Base-by-base conservation (phyloP, 2,888 invertebrate genomes). In the Cybosia mesomella region DNA sequence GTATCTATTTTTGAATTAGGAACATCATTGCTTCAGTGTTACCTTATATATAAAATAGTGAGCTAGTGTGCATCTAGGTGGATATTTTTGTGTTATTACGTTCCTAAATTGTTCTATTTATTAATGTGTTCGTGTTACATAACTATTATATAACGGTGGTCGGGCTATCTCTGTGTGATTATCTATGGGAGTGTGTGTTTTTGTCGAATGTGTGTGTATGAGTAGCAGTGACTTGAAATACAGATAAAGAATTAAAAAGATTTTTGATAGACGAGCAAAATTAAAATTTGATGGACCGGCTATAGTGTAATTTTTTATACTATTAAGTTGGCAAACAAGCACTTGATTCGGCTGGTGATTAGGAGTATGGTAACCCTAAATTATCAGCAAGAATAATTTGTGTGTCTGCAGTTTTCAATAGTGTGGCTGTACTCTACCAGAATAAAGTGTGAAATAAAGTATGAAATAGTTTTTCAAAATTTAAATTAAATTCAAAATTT, bases 161-260 rank as follows among this genome's bases (percentile, higher is more conserved):
- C 5, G 2, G 28, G 3, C 66, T 70, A 68, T 57, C 21, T 53
- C 58, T 21, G 49, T 59, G 71, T 73, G 68, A 58, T 54, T 34
- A 22, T 18, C 3, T 13, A 4, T 9, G 1, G 15, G 34, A 54
- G 58, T 58, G 70, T 71, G 70, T 76, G 65, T 70, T 66, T 81
- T 81, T 76, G 59, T 84, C 82, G 72, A 82, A 69, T 75, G 63
- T 70, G 67, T 58, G 67, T 49, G n/a, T 49, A 2, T 49, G 49
- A 49, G 9, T n/a, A 8, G n/a, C 9, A 32, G 39, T 62, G 57
- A 62, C 43, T 5, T 22, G 9, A 34, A 62, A 34, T 58, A 9
- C 21, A n/a, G 3, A 21, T 13, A n/a, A 10, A 28, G 4, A 9
- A 54, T 11, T 13, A 55, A 55, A 15, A 43, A 43, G 11, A 43